Evolutionary conservation across 2,113 vertebrate species (phyloP).

Genomic region (Ursus arctos): DNA sequence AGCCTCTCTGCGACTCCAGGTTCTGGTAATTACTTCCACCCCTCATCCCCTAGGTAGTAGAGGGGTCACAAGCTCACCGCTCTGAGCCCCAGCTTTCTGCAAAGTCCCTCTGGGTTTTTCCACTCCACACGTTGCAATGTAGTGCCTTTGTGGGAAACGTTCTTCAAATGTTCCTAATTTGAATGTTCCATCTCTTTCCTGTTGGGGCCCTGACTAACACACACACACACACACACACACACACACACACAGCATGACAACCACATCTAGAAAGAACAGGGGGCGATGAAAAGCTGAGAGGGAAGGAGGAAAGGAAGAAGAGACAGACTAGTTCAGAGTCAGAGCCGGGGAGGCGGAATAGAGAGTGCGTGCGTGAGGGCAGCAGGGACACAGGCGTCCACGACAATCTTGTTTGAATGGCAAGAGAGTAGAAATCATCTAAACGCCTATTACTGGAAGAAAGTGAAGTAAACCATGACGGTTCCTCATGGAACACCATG

Average conservation of each 20-base stretch:
- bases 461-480: background rate
- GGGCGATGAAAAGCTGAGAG: background rate
- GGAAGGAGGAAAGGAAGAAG: background rate
- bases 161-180: background rate
- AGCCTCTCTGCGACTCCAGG: background rate
- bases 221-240: background rate
- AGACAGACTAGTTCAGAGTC: background rate
- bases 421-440: background rate
- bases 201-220: background rate
- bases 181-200: background rate
- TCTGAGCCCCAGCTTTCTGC: background rate
- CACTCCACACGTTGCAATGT: background rate
- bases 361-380: fast-evolving
- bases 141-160: background rate
- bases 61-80: background rate
- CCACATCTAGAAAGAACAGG: background rate
- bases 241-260: background rate
- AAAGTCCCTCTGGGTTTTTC: background rate
- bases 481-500: background rate
- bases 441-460: background rate
- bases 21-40: background rate
- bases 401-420: background rate
- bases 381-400: background rate
- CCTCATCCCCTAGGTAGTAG: background rate
- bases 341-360: background rate